A percentile compares a stretch with the other conserved stretches of the same genome.
phyloP scores from a whole-genome alignment of 2,797 vertebrate genomes.

The Taenioides sp. region DNA sequence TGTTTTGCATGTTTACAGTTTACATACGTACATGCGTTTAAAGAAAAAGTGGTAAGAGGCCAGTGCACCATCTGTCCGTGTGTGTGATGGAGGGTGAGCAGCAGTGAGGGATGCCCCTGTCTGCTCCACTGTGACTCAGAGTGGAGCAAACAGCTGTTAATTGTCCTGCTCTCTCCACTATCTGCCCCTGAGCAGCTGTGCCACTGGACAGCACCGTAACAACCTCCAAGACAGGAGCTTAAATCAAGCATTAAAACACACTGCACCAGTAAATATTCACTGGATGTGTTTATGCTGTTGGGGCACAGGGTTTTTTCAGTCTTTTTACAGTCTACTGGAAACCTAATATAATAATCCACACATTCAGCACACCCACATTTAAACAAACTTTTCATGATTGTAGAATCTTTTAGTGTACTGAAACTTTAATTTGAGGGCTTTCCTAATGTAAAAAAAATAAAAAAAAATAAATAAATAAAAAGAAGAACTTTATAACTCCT shows the following conservation, averaged over 20 bases:
- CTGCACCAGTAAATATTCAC: background rate
- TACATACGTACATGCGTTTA: slow-evolving; percentile 32
- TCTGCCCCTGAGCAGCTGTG: slow-evolving; percentile 33
- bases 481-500: background rate
- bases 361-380: background rate
- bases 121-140: slow-evolving; percentile 55
- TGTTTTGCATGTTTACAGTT: background rate
- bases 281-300: background rate
- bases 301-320: background rate
- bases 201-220: slow-evolving; percentile 20
- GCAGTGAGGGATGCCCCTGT: slow-evolving; percentile 61
- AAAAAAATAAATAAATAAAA: background rate
- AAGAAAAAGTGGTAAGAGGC: slow-evolving; percentile 59
- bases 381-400: background rate
- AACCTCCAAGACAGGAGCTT: slow-evolving; percentile 1
- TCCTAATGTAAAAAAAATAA: background rate
- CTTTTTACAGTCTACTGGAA: background rate
- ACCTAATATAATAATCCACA: background rate
- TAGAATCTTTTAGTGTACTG: background rate
- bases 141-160: slow-evolving; percentile 62
- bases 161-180: slow-evolving; percentile 32
- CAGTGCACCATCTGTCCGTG: slow-evolving; percentile 72
- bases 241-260: background rate
- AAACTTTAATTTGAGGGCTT: background rate
- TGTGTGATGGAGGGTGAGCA: slow-evolving; percentile 57